phyloP scores from a whole-genome alignment of 2,888 invertebrate species.

The Archips xylosteana region DNA sequence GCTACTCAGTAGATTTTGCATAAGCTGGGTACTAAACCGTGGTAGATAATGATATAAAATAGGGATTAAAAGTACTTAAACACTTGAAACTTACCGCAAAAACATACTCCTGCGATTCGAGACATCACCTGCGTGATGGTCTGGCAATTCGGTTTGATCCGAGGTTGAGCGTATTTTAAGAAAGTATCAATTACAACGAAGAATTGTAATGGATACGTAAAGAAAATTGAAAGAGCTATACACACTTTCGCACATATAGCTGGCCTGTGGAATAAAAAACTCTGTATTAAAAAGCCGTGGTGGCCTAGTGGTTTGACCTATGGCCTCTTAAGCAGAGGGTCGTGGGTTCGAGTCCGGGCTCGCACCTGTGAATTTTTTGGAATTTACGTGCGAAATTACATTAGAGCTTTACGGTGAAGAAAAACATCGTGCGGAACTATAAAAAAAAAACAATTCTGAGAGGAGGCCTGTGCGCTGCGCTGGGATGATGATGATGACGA shows the following conservation, averaged over 20 bases:
- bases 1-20: slow-evolving; percentile 1
- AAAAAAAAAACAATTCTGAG: too few relatives aligned
- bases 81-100: slow-evolving; percentile 66
- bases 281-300: not conserved
- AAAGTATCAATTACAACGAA: slow-evolving; percentile 96
- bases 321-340: too few relatives aligned
- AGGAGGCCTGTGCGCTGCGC: too few relatives aligned
- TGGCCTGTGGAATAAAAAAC: slow-evolving; percentile 79
- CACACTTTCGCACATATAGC: slow-evolving; percentile 93
- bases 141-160: slow-evolving; percentile 83
- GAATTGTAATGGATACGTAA: slow-evolving; percentile 97
- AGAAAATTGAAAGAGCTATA: slow-evolving; percentile 95
- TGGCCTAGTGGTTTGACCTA: too few relatives aligned
- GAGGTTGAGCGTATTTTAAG: slow-evolving; percentile 89
- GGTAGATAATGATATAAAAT: slow-evolving; percentile 6
- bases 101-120: slow-evolving; percentile 70
- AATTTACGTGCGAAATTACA: too few relatives aligned
- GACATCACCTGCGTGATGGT: slow-evolving; percentile 57
- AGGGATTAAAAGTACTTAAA: slow-evolving; percentile 23
- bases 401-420: too few relatives aligned
- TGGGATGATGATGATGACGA: not conserved
- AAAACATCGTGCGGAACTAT: too few relatives aligned
- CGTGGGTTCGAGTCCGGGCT: too few relatives aligned
- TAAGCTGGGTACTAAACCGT: slow-evolving; percentile 13
- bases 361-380: too few relatives aligned